These are phyloP conservation scores for Erethizon dorsatum DNA, from an alignment of 2,797 vertebrate species.

Conservation along the genomic window DNA sequence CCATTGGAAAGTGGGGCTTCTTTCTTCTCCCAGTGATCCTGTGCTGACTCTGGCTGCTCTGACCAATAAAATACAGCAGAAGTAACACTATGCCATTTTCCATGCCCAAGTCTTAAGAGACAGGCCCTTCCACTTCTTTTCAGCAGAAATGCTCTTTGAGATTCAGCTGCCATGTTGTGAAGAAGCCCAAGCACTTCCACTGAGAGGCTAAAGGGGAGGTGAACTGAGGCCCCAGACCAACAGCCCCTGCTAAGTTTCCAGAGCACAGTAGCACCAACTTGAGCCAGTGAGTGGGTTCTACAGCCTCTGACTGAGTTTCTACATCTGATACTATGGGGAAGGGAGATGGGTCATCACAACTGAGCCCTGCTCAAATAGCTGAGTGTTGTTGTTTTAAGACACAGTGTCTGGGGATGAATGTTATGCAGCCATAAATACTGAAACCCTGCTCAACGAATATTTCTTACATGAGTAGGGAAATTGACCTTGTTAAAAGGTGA, in stretches of 20 bases:
- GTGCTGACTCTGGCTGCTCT: background rate
- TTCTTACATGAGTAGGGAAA: background rate
- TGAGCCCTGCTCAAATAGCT: background rate
- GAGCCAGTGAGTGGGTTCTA: too few species aligned
- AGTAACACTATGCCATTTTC: background rate
- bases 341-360: background rate
- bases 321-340: background rate
- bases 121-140: background rate
- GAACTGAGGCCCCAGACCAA: background rate
- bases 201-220: background rate
- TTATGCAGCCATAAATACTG: background rate
- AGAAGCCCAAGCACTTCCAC: background rate
- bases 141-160: background rate
- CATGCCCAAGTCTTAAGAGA: background rate
- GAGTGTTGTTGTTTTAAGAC: background rate
- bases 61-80: background rate
- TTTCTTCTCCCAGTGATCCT: background rate
- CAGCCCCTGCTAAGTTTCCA: background rate
- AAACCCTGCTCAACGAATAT: background rate
- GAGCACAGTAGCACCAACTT: accelerated
- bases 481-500: background rate
- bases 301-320: background rate
- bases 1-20: background rate
- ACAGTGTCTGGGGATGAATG: background rate
- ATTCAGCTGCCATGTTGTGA: background rate